Evolutionary conservation across 2,888 invertebrate species (phyloP).

Genomic region (Spisula subtruncata): DNA sequence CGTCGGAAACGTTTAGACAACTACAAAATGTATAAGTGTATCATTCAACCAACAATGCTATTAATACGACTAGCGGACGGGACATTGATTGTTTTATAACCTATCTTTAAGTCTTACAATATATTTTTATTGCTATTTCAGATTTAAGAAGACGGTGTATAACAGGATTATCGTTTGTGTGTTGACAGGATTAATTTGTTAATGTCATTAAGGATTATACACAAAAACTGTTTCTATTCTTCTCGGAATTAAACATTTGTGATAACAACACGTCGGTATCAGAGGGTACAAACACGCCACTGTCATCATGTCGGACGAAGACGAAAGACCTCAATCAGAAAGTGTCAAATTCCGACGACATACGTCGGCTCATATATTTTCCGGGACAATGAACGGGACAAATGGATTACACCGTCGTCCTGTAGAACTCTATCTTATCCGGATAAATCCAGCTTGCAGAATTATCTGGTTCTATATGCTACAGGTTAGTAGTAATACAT

Average conservation of each 20-base stretch:
- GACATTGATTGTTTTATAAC: no score
- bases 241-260: not conserved
- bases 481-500: slow-evolving; percentile 61
- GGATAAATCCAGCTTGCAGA: slow-evolving; percentile 78
- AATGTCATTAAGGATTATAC: not conserved
- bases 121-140: no score
- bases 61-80: no score
- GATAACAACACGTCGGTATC: not conserved
- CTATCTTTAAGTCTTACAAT: no score
- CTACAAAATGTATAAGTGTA: no score
- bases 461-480: slow-evolving; percentile 73
- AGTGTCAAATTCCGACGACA: slow-evolving; percentile 62
- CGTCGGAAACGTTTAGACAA: no score
- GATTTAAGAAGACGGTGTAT: not conserved
- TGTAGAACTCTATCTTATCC: slow-evolving; percentile 79
- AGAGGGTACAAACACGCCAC: not conserved
- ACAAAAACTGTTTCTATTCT: not conserved
- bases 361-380: slow-evolving; percentile 51
- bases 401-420: slow-evolving; percentile 77
- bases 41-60: no score
- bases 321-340: slow-evolving; percentile 26
- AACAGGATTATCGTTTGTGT: not conserved
- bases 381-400: slow-evolving; percentile 39
- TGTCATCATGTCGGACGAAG: slow-evolving; percentile 36
- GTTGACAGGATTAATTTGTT: not conserved